Base-by-base conservation (phyloP, 2,113 vertebrate species). In the Muntiacus muntjak region DNA sequence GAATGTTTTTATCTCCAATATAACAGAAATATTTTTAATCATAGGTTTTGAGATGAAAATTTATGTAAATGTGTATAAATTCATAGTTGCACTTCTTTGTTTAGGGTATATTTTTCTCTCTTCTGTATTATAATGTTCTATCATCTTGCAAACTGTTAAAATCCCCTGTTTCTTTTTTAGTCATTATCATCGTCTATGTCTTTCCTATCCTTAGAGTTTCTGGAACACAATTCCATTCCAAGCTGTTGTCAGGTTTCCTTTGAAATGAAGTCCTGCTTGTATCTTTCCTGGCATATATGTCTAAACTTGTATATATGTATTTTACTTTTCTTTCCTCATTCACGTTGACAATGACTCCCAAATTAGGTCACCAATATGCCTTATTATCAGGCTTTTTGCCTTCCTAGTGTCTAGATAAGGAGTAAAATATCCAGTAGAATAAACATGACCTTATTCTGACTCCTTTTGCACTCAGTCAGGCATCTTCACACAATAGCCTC, bases 381-480 rank as follows among this genome's bases (percentile, higher is more conserved):
- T 94, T 23, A 47, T 92, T 92, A 84, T 83, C 45, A 87, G 85
- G 52, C 19, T 76, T 33, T 87, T 96, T 91, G 28, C 43, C 81
- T 92, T 95, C 52, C 74, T 60, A 86, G 36, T 76, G 40, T 96
- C 58, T 64, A 95, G 57, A 92, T 87, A 88, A 90, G 26, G 55
- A 97, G 52, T 83, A 87, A 87, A 95, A 71, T 30, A 30, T 54
- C 74, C 62, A n/a, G 45, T 76, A 52, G 84, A 74, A 85, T 45
- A 93, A 91, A 96, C 43, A 88, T 71, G 89, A 96, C 40, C 17
- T 85, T 95, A 87, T 91, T 82, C 21, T 92, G 30, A 95, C 30
- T 92, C 76, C 88, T 74, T 12, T 50, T 50, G 26, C 40, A 81
- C 23, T 95, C 79, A 81, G 14, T 28, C 9, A 85, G 64, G 25